Conservation (phyloP, 2,888 invertebrate genomes). For the Microctonus aethiopoides region DNA sequence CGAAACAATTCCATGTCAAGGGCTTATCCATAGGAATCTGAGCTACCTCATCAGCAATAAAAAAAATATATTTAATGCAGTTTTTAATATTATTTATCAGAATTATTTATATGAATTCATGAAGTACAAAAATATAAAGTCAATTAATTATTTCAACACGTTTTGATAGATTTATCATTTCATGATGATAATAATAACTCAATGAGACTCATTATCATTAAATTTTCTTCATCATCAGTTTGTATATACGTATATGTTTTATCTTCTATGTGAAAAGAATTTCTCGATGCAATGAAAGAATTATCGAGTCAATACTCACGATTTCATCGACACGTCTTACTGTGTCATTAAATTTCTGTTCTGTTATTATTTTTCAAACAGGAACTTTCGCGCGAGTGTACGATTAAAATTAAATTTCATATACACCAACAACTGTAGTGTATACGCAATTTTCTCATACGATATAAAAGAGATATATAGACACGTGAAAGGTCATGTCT, state of each 20-base stretch:
- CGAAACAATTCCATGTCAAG: conserved; percentile 63
- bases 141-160: conserved; percentile 47
- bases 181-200: not conserved
- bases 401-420: not conserved
- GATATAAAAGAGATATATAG: not conserved
- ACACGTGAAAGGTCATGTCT: not conserved
- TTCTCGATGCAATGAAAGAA: too few species aligned
- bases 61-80: conserved; percentile 25
- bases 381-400: not conserved
- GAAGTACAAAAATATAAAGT: conserved; percentile 46
- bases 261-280: not conserved
- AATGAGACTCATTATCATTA: not conserved
- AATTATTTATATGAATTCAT: conserved; percentile 23
- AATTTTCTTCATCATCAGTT: not conserved
- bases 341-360: not conserved
- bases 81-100: too few species aligned
- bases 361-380: not conserved
- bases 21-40: conserved; percentile 50
- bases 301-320: not conserved
- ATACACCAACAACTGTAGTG: too few species aligned
- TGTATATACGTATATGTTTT: not conserved
- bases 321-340: not conserved
- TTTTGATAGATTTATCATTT: conserved; percentile 4
- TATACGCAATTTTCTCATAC: not conserved
- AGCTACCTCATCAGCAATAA: conserved; percentile 42